Conservation (phyloP, 2,797 vertebrate species). For the Rhinichthys osculus region DNA sequence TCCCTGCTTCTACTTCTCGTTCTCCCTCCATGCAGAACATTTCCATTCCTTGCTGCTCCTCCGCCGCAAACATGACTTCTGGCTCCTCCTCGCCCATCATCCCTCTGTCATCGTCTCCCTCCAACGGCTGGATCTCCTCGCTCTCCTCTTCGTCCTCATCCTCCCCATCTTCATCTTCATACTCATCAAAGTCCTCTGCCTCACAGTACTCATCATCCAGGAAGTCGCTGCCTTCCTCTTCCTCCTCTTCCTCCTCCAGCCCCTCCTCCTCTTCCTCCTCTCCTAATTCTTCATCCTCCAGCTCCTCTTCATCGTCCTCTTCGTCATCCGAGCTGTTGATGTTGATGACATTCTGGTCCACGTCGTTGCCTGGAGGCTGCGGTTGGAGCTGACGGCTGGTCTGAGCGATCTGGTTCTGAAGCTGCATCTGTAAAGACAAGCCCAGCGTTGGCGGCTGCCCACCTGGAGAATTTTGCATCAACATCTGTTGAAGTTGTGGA, state of each 20-base stretch:
- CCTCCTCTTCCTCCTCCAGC: slow-evolving; percentile 80
- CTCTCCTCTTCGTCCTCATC: slow-evolving; percentile 78
- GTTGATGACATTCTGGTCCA: slow-evolving; percentile 85
- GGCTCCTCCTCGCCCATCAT: slow-evolving; percentile 69
- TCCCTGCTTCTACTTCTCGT: slow-evolving; percentile 65
- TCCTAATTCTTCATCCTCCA: slow-evolving; percentile 78
- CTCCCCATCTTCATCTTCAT: slow-evolving; percentile 81
- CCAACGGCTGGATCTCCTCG: slow-evolving; percentile 80
- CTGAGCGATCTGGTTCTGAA: slow-evolving; percentile 64
- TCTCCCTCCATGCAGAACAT: slow-evolving; percentile 68
- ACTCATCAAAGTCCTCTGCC: slow-evolving; percentile 78
- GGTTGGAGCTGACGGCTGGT: slow-evolving; percentile 72
- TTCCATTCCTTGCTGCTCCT: slow-evolving; percentile 62
- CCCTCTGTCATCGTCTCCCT: slow-evolving; percentile 71
- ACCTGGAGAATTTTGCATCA: slow-evolving; percentile 72
- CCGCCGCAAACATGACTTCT: slow-evolving; percentile 67
- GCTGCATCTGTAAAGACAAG: slow-evolving; percentile 61
- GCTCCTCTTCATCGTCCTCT: slow-evolving; percentile 84
- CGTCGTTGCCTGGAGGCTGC: slow-evolving; percentile 62
- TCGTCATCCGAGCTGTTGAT: slow-evolving; percentile 88
- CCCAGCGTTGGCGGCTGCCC: slow-evolving; percentile 62
- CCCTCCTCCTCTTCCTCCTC: slow-evolving; percentile 78
- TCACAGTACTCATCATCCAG: slow-evolving; percentile 74
- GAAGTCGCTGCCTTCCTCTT: slow-evolving; percentile 79
- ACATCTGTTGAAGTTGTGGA: slow-evolving; percentile 80